These are phyloP conservation scores for Camptogramma bilineatum DNA, from an alignment of 2,888 invertebrate species.

Conservation along the genomic window DNA sequence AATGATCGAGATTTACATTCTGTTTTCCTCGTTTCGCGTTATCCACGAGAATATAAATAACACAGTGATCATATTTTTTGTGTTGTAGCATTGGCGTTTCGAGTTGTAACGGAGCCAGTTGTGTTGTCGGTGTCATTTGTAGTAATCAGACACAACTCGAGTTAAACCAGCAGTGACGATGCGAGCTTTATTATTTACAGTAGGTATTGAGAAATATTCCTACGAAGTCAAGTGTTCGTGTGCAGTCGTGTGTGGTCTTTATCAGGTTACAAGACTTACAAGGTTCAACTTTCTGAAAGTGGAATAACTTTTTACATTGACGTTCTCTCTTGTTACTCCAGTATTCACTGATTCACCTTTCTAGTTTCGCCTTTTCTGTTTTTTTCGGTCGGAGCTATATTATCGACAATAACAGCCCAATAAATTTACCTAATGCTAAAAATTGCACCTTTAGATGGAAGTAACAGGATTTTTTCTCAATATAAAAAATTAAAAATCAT, in stretches of 20 bases:
- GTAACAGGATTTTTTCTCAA: too few relatives aligned
- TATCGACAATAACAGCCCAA: slow-evolving; percentile 40
- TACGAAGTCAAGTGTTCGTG: slow-evolving; percentile 34
- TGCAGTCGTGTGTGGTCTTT: slow-evolving; percentile 42
- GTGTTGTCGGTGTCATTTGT: slow-evolving; percentile 36
- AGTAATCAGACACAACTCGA: slow-evolving; percentile 42
- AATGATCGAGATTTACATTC: neutral
- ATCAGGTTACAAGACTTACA: slow-evolving; percentile 23
- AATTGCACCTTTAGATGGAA: neutral
- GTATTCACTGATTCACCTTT: neutral
- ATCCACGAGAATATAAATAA: slow-evolving; percentile 8
- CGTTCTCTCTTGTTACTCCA: slow-evolving; percentile 30
- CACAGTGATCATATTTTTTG: slow-evolving; percentile 13
- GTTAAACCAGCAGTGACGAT: slow-evolving; percentile 43
- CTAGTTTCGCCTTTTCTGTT: slow-evolving; percentile 4
- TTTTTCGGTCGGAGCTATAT: slow-evolving; percentile 44
- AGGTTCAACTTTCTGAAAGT: slow-evolving; percentile 13
- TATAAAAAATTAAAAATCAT: too few relatives aligned
- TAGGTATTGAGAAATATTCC: slow-evolving; percentile 42
- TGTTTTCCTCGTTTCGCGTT: neutral
- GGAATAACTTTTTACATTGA: slow-evolving; percentile 5
- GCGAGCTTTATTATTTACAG: slow-evolving; percentile 41
- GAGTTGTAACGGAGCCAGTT: slow-evolving; percentile 35
- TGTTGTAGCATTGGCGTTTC: slow-evolving; percentile 30
- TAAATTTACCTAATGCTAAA: neutral